Base-by-base conservation (phyloP, 1,140 invertebrate genomes). In the Microplitis mediator region DNA sequence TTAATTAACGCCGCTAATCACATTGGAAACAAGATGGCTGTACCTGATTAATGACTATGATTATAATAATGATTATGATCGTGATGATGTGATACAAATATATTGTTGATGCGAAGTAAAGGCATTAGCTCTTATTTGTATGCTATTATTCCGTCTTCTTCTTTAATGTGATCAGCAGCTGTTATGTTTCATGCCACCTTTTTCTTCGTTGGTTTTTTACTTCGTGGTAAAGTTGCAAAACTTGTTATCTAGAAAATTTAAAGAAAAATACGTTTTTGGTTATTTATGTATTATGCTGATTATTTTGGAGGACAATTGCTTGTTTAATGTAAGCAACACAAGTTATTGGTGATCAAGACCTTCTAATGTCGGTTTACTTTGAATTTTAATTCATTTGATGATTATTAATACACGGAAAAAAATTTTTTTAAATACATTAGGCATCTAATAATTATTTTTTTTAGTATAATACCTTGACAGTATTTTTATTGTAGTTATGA, bases 221-320 rank as follows among this genome's bases (percentile, higher is more conserved):
- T 89, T 51, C 89, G 85, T 39, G 89, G 89, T 62, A 90, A 78
- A 14, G 89, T 90, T 54, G 89, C 89, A 76, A 88, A 90, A 74
- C 82, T 89, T 66, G 89, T 85, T 78, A 90, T 89, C 87, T 90
- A 82, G 74, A 89, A 86, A 72, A 74, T n/a, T 80, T 60, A 74
- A n/a, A 58, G 73, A 73, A 71, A 14, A 68, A 14, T 69, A 56
- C 62, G 51, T 34, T 58, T 14, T 14, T 68, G 45, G 6, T 52
- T 39, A 45, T 4, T 64, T 58, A 31, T 51, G 0, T 65, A 3
- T 31, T 23, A 23, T 23, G 23, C 23, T 23, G 23, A 65, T 83
- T 75, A 80, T 74, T 76, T 76, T 23, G 0, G 2, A 5, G 2
- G 0, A 39, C 6, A 39, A 39, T 39, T 39, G 39, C 39, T 39